Base-by-base conservation (phyloP, 2,797 vertebrate genomes). In the Macropodus opercularis region DNA sequence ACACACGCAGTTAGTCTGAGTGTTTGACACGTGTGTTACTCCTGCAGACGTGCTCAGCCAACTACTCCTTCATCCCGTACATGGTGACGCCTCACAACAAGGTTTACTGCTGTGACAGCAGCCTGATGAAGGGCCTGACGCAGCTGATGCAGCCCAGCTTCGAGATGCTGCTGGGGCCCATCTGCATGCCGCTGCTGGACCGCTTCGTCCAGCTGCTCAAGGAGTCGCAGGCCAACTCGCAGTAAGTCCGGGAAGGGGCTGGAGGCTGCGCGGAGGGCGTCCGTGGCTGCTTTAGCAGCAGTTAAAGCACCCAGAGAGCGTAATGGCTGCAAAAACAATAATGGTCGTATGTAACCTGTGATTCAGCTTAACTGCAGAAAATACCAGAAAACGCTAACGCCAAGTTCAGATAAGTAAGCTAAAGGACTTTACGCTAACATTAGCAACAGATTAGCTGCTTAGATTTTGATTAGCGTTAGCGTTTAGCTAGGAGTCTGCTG, bases 21-120 rank as follows among this genome's bases (percentile, higher is more conserved):
- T n/a, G n/a, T n/a, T n/a, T n/a, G n/a, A n/a, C n/a, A n/a, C n/a
- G n/a, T n/a, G n/a, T 50, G 29, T 26, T 23, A 52, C 76, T 0
- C 85, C 44, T 11, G 38, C 92, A 98, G 97, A 94, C 94, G 31
- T 96, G 95, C 81, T 94, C 96, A 13, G 96, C 95, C 60, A 98
- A 96, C 90, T 99, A 99, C 89, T 94, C 92, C 39, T 98, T 98
- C 80, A 94, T 98, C 80, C 95, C 97, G 0, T 99, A 99, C 72
- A 97, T 98, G 95, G 94, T 98, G 78, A 99, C 96, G 1, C 96
- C 97, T 0, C 96, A 97, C 74, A 96, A 94, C 87, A 99, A 98
- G 85, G 95, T 98, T 49, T 99, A 98, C 87, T 96, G 96, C 90
- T 99, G 97, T 39, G 97, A 99, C 24, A 92, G 95, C 85, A 97